phyloP scores from a whole-genome alignment of 1,140 invertebrate species.

The Ceratosolen solmsi region DNA sequence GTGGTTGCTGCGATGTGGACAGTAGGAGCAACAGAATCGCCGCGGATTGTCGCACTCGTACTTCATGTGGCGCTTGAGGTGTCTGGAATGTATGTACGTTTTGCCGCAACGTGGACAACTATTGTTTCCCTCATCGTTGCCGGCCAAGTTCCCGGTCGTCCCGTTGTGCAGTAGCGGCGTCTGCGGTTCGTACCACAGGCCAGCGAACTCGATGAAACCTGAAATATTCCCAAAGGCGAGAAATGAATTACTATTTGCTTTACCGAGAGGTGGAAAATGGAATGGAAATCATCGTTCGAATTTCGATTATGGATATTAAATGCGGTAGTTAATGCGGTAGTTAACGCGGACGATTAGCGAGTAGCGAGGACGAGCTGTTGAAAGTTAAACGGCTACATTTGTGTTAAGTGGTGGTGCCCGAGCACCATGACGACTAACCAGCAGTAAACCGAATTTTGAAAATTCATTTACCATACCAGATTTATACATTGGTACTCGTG shows the following conservation, averaged over 20 bases:
- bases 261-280: no score
- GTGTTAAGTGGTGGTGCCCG: no score
- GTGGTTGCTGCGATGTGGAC: constrained; percentile 41
- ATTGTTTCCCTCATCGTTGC: constrained; percentile 2
- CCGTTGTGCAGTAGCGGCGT: neutral
- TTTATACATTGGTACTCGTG: no score
- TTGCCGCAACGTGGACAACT: constrained; percentile 54
- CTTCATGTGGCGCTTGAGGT: constrained; percentile 68
- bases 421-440: no score
- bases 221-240: constrained; percentile 16
- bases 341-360: no score
- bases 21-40: constrained; percentile 44
- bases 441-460: no score
- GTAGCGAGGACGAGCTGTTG: no score
- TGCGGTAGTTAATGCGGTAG: no score
- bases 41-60: constrained; percentile 70
- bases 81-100: constrained; percentile 61
- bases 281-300: no score
- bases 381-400: no score
- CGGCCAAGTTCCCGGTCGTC: neutral
- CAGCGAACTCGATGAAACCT: constrained; percentile 5
- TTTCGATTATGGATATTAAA: no score
- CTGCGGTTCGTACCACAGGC: constrained; percentile 37
- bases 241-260: constrained; percentile 2
- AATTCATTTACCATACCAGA: no score